Conservation (phyloP, 2,797 vertebrate species). For the Hydrocynus forskahlii region DNA sequence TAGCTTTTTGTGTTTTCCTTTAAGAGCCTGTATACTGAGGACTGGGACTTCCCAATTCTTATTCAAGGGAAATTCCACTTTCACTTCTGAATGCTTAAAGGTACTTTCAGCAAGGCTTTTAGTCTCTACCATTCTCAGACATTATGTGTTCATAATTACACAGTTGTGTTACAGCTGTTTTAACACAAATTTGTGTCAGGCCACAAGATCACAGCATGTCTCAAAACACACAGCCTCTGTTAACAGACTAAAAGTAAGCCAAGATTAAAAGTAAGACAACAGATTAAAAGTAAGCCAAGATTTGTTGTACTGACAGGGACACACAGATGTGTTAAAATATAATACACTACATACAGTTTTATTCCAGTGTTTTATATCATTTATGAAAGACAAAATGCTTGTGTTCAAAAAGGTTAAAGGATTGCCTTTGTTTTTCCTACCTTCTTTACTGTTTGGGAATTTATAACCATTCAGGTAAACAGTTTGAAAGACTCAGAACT, state of each 20-base stretch:
- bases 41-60: background rate
- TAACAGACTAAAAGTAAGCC: background rate
- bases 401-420: too few species aligned
- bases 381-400: too few species aligned
- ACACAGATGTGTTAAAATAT: background rate
- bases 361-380: background rate
- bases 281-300: background rate
- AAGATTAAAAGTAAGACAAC: background rate
- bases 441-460: background rate
- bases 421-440: background rate
- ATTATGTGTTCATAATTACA: background rate
- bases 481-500: background rate
- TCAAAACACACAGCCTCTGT: background rate
- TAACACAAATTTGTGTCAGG: background rate
- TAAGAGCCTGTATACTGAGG: background rate
- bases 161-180: background rate
- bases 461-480: background rate
- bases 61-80: conserved; percentile 1
- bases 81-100: background rate
- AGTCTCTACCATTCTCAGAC: background rate
- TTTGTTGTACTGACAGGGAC: background rate
- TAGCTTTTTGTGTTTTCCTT: background rate
- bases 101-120: background rate
- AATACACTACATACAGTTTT: background rate
- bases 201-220: background rate